Evolutionary conservation across 2,797 vertebrate species (phyloP).

Genomic region (Tamandua tetradactyla): DNA sequence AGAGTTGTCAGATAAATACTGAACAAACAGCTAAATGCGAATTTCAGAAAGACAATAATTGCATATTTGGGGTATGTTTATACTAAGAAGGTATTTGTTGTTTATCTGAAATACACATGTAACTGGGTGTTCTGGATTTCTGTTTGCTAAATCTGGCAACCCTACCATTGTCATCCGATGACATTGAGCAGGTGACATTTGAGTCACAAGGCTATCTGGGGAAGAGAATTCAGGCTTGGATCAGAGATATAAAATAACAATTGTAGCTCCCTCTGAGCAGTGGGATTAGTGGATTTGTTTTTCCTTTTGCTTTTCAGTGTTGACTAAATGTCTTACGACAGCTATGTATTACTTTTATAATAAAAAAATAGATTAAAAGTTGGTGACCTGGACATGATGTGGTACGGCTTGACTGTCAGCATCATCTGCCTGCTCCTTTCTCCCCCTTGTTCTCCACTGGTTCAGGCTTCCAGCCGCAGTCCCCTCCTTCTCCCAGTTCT

Average conservation of each 20-base stretch:
- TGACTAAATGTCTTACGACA: constrained; percentile 1
- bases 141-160: not conserved
- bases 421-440: not conserved
- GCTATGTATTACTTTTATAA: constrained; percentile 46
- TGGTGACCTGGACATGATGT: not conserved
- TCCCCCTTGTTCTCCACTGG: not conserved
- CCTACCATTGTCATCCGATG: no score
- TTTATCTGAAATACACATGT: not conserved
- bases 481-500: no score
- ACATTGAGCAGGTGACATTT: not conserved
- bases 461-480: not conserved
- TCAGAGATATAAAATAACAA: constrained; percentile 22
- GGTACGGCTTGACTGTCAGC: not conserved
- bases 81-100: not conserved
- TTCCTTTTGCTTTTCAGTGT: constrained; percentile 13
- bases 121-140: not conserved
- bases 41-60: not conserved
- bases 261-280: not conserved
- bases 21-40: not conserved
- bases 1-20: not conserved
- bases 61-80: not conserved
- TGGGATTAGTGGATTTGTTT: constrained; percentile 25
- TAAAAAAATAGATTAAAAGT: constrained; percentile 46
- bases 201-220: not conserved
- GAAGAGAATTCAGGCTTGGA: not conserved